phyloP scores from a whole-genome alignment of 2,113 vertebrate genomes.

The Bungarus multicinctus region DNA sequence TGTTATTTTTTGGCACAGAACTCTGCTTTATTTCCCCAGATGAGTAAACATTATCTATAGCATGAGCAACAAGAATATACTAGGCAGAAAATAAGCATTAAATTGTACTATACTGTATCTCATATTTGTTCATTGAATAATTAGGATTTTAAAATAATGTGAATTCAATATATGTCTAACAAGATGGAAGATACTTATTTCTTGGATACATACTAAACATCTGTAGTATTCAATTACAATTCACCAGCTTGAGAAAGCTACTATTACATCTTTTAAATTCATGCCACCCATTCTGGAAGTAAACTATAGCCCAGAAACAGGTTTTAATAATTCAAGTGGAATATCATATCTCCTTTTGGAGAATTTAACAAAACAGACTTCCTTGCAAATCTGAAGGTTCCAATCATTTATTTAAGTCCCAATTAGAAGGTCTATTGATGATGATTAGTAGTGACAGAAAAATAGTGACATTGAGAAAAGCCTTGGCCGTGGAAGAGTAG shows the following conservation, averaged over 20 bases:
- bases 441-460: background rate
- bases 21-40: slow-evolving; percentile 24
- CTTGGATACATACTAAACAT: background rate
- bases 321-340: background rate
- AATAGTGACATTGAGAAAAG: background rate
- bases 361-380: background rate
- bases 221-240: background rate
- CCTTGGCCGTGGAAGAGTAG: background rate
- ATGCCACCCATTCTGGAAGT: background rate
- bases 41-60: slow-evolving; percentile 27
- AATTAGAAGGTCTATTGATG: background rate
- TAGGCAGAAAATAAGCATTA: background rate
- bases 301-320: background rate
- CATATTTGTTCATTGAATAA: background rate
- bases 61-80: background rate
- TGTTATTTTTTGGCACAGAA: slow-evolving; percentile 36
- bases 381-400: background rate
- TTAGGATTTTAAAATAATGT: background rate
- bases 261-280: background rate
- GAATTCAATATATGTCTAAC: background rate
- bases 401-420: too few relatives aligned
- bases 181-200: background rate
- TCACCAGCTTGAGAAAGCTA: background rate
- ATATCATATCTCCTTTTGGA: background rate
- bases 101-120: background rate